Evolutionary conservation across 1,140 invertebrate genomes (phyloP).

Genomic region (Drosophila persimilis): DNA sequence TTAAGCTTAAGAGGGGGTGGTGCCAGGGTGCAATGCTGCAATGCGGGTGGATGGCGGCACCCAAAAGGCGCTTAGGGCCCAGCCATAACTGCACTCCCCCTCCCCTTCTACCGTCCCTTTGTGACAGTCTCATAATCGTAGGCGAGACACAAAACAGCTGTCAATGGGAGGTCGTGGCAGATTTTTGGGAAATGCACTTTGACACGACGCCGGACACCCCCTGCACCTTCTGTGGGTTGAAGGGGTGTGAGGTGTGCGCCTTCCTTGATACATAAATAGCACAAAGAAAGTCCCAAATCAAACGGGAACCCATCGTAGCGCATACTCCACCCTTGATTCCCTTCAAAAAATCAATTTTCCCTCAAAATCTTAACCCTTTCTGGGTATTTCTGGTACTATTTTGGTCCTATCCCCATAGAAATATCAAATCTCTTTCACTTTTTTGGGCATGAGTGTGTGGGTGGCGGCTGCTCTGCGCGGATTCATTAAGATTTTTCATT

Average conservation of each 20-base stretch:
- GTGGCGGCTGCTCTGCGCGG: slow-evolving; percentile 4
- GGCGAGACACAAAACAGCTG: slow-evolving; percentile 50
- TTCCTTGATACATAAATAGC: slow-evolving; percentile 58
- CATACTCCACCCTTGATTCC: no score
- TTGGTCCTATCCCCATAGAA: slow-evolving; percentile 3
- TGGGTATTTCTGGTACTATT: no score
- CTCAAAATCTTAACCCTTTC: no score
- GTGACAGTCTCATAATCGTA: no score
- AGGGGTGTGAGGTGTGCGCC: not conserved
- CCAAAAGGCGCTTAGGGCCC: slow-evolving; percentile 57
- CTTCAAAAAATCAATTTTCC: no score
- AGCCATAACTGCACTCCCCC: slow-evolving; percentile 19
- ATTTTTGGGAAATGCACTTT: slow-evolving; percentile 44
- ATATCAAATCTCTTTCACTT: not conserved
- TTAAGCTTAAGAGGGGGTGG: slow-evolving; percentile 15
- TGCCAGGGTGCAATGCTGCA: not conserved
- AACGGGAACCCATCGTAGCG: no score
- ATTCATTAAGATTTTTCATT: slow-evolving; percentile 64
- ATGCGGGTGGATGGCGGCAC: not conserved
- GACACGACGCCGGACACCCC: not conserved
- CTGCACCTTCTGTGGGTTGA: not conserved
- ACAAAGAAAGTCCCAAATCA: not conserved
- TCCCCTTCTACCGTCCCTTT: no score
- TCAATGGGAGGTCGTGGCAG: slow-evolving; percentile 19
- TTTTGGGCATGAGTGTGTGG: not conserved